Base-by-base conservation (phyloP, 2,888 invertebrate genomes). In the Drosophila kambysellisi region DNA sequence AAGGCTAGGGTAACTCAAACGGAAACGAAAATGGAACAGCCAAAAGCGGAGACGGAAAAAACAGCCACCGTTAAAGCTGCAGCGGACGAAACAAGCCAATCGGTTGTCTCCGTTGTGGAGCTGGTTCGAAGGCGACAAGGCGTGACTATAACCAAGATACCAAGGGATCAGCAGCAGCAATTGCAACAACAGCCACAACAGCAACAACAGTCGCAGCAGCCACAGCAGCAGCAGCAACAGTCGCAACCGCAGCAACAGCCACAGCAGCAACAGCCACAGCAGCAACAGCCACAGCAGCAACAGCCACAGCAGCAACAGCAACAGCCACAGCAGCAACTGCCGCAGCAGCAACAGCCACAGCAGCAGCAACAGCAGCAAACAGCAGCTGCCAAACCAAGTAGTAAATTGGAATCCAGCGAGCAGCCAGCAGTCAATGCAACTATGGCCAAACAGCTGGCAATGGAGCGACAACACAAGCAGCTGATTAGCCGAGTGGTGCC, bases 121-220 rank as follows among this genome's bases (percentile, higher is more conserved):
- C 72, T 86, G 69, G 81, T 92, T 4, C 82, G 89, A 17, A 82
- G 89, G 7, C 85, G 88, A 17, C 92, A 92, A 58, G 91, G 91
- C 1, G 92, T 92, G 0, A 92, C 92, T 12, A 91, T 92, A 17
- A 92, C 91, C 33, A 92, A 92, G 69, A 78, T 92, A 54, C 64
- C 82, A 4, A 82, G 84, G 39, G 79, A 69, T 11, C 51, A 41
- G 8, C 61, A 29, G 1, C 53, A n/a, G 12, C 62, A 33, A 4
- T 7, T 20, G 29, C 20, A 50, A 12, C 33, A 35, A 4, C 59
- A 48, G 8, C 17, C n/a, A 7, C 61, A 52, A 4, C 61, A 52
- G 20, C 39, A 52, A 0, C 60, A 20, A 0, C 61, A 51, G 12
- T 4, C 3, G 20, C 60, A 51, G 2, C 39, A 39, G 17, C 35